Conservation (phyloP, 1,140 invertebrate species). For the Sycophila sp. region DNA sequence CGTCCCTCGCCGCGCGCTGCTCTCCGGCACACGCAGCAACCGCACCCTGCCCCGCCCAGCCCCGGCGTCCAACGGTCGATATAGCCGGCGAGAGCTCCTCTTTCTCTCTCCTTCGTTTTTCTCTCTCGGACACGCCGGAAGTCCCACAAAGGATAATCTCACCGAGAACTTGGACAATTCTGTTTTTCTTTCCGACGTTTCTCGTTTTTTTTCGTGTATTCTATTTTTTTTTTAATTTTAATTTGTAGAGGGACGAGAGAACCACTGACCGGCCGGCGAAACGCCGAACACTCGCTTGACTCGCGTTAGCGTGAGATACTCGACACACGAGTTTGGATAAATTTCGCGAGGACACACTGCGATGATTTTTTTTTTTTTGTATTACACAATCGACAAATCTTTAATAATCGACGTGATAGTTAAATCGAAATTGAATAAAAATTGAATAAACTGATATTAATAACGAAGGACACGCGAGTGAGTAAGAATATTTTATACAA, state of each 20-base stretch:
- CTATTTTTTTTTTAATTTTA: background rate
- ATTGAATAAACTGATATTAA: no score
- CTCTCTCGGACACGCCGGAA: conserved; percentile 18
- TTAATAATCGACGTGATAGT: no score
- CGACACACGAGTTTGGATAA: no score
- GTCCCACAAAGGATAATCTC: conserved; percentile 8
- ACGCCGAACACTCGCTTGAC: background rate
- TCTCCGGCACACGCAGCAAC: conserved; percentile 40
- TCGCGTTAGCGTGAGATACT: background rate
- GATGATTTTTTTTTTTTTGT: no score
- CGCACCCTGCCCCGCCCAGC: conserved; percentile 65
- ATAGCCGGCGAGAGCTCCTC: conserved; percentile 41
- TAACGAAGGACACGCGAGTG: no score
- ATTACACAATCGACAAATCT: no score
- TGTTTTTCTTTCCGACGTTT: background rate
- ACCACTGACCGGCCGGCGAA: background rate
- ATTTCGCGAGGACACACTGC: no score
- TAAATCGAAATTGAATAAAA: no score
- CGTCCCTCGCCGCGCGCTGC: conserved; percentile 45
- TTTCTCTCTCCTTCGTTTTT: background rate
- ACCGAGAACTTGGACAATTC: background rate
- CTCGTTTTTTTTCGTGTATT: background rate
- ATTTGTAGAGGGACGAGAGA: background rate
- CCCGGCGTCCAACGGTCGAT: conserved; percentile 58
- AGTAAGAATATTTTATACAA: no score